Evolutionary conservation across 2,888 invertebrate species (phyloP).

Genomic region (Eupithecia vulgata): DNA sequence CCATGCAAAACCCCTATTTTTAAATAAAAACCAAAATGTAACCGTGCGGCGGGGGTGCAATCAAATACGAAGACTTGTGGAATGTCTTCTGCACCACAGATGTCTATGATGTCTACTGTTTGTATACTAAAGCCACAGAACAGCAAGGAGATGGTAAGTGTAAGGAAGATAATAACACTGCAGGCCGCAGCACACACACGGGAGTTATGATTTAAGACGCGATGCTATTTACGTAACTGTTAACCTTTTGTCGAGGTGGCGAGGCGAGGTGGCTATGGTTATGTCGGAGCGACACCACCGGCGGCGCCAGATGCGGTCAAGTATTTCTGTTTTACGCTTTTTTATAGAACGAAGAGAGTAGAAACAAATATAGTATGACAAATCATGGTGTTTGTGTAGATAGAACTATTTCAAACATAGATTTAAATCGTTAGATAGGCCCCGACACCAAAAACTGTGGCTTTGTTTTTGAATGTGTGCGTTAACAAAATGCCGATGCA

Average conservation of each 20-base stretch:
- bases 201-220: constrained; percentile 43
- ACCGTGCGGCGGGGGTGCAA: constrained; percentile 38
- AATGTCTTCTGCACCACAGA: constrained; percentile 39
- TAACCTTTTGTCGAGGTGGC: constrained; percentile 35
- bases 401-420: too few species aligned
- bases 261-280: too few species aligned
- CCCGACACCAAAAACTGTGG: too few species aligned
- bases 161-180: constrained; percentile 37
- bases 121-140: constrained; percentile 13
- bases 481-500: too few species aligned
- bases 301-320: constrained; percentile 14
- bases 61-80: constrained; percentile 44
- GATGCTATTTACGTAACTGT: constrained; percentile 40
- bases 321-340: not conserved
- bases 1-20: constrained; percentile 16
- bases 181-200: constrained; percentile 20
- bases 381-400: not conserved
- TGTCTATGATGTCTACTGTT: constrained; percentile 13
- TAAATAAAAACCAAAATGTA: constrained; percentile 34
- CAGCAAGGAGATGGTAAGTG: constrained; percentile 15
- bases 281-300: constrained; percentile 6
- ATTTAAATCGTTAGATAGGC: too few species aligned
- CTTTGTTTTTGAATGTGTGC: too few species aligned
- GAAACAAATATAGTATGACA: not conserved
- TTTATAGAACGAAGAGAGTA: not conserved